These are phyloP conservation scores for Eunapius fragilis DNA, from an alignment of 37 sponge, comb jelly and placozoan species.

Conservation along the genomic window DNA sequence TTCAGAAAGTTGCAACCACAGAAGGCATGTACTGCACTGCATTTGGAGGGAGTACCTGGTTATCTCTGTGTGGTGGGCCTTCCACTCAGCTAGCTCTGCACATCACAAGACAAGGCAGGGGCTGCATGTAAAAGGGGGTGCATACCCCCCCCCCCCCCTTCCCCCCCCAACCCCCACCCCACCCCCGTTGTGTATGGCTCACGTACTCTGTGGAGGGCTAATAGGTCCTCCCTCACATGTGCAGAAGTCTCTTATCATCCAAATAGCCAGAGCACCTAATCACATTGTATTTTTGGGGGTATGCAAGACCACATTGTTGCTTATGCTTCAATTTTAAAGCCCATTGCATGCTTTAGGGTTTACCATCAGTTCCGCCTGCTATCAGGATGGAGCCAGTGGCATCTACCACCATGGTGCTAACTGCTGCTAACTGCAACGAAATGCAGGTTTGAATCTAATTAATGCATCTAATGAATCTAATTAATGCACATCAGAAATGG, in stretches of 20 bases:
- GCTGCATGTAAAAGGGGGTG: neutral
- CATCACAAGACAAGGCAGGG: neutral
- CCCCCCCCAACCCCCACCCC: too few relatives aligned
- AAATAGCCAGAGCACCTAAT: constrained; percentile 20
- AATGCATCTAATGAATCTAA: too few relatives aligned
- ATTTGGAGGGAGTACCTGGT: constrained; percentile 4
- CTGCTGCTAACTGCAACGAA: neutral
- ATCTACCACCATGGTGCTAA: constrained; percentile 49
- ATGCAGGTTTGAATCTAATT: neutral
- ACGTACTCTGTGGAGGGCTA: constrained; percentile 37
- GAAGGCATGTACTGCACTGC: neutral
- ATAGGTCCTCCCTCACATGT: neutral
- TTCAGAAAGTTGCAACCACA: too few relatives aligned
- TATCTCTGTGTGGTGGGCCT: constrained; percentile 51
- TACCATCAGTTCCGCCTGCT: constrained; percentile 59
- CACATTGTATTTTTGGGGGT: neutral
- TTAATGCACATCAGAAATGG: too few relatives aligned
- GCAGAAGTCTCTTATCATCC: constrained; percentile 57
- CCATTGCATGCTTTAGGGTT: neutral
- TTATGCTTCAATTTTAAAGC: neutral
- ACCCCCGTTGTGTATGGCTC: too few relatives aligned
- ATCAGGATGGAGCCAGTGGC: constrained; percentile 14
- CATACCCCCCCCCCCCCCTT: too few relatives aligned
- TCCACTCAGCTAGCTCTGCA: constrained; percentile 41
- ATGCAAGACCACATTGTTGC: constrained; percentile 4